Evolutionary conservation across 2,797 vertebrate genomes (phyloP), one percentile per base, ranked within the genome.

Genomic region (Aeoliscus strigatus): DNA sequence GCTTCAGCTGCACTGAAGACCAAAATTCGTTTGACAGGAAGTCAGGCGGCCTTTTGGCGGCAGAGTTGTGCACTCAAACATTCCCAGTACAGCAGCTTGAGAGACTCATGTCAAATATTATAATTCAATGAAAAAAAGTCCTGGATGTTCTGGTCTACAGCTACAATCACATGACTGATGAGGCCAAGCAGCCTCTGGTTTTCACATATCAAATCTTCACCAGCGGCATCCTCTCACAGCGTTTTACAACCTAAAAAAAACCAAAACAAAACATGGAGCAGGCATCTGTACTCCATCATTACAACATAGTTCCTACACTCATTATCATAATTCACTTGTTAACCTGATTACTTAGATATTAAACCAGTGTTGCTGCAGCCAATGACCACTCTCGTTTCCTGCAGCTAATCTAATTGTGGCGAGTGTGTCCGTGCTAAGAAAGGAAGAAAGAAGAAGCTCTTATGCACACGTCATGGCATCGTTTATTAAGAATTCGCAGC

Each of bases 381-480:
- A 58, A 52, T 48, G 21, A 26, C 24, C 39, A 28, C 14, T 9
- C 10, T 27, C 2, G 14, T 28, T 51, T 48, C 26, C 39, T 49
- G 42, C 32, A 3, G 23, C 17, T 42, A 31, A 42, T 48, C 35
- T 39, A 15, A 42, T 49, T 1, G 2, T 8, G 6, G 13, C 13
- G 5, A 3, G 9, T n/a, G 10, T 4, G 9, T 10, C 21, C 18
- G 18, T 10, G 15, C 24, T 36, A 5, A 13, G 12, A 13, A 14
- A 2, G 25, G n/a, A 25, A 14, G 32, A 50, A 39, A 44, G 2
- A 25, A 31, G 15, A 7, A 38, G 39, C 32, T 16, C 26, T 9
- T 26, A 5, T 6, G 27, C 23, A 23, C 16, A 24, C 14, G 8
- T 18, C 12, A 25, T 6, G 8, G 14, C 17, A 30, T 35, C 32